These are phyloP conservation scores for Oxyruncus cristatus DNA, from an alignment of 2,113 vertebrate genomes.

Conservation along the genomic window DNA sequence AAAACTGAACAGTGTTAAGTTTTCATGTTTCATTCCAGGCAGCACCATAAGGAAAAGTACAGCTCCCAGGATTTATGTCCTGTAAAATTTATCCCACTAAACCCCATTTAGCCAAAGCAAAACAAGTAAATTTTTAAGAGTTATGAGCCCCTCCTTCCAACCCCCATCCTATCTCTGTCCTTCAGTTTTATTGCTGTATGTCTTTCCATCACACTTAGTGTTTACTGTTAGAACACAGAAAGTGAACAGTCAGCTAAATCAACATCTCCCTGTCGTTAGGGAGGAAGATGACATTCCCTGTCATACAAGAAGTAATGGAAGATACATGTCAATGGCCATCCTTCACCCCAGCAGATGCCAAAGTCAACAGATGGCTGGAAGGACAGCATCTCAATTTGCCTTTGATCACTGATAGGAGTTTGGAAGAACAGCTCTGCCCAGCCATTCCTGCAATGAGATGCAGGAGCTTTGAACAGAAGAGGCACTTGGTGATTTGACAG, in stretches of 20 bases:
- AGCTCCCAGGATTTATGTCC: not conserved
- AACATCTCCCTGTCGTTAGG: not conserved
- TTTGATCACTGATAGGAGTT: not conserved
- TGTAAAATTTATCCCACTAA: not conserved
- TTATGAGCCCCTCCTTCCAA: not conserved
- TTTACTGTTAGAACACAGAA: not conserved
- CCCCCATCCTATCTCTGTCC: not conserved
- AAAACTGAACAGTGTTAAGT: not conserved
- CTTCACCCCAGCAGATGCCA: not conserved
- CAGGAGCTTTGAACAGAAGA: not conserved
- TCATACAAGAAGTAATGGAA: not conserved
- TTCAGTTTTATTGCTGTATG: not conserved
- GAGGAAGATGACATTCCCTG: not conserved
- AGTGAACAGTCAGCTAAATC: not conserved
- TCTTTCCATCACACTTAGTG: not conserved
- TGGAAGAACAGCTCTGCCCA: not conserved
- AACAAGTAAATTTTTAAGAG: not conserved
- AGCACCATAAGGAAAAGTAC: not conserved
- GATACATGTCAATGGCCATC: not conserved
- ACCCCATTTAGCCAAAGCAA: not conserved
- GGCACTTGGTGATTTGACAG: not conserved
- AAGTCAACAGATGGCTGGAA: not conserved
- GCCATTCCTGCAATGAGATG: not conserved
- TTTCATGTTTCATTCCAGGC: not conserved
- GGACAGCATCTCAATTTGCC: not conserved